Evolutionary conservation across 2,797 vertebrate genomes (phyloP).

Genomic region (Pipistrellus kuhlii): DNA sequence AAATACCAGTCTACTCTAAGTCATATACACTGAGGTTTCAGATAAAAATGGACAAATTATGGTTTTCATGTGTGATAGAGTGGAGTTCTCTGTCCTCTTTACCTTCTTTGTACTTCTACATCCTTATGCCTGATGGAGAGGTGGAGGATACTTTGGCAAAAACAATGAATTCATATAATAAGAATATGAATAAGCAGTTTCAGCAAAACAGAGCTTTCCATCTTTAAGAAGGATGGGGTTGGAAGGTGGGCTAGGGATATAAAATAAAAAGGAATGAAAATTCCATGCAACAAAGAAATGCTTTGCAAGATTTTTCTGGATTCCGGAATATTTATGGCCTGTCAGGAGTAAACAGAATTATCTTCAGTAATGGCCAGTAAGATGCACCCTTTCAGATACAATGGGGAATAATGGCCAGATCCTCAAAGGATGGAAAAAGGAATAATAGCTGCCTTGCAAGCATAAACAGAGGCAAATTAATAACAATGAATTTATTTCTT

Average conservation of each 20-base stretch:
- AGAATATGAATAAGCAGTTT: background rate
- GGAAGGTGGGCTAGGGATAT: background rate
- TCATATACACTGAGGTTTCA: background rate
- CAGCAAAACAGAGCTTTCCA: background rate
- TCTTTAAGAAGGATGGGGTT: background rate
- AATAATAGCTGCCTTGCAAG: background rate
- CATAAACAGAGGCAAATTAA: conserved; percentile 24
- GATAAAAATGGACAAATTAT: background rate
- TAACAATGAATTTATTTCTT: conserved; percentile 17
- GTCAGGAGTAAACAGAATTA: background rate
- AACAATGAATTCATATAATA: background rate
- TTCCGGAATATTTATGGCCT: background rate
- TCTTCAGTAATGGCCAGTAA: background rate
- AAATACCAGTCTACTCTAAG: background rate
- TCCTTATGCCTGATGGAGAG: background rate
- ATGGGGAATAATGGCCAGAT: background rate
- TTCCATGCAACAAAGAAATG: background rate
- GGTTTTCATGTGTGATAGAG: background rate
- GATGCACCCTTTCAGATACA: background rate
- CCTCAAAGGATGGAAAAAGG: background rate
- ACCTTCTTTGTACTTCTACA: background rate
- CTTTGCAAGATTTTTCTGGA: background rate
- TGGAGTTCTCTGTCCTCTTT: background rate
- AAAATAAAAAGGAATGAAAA: background rate
- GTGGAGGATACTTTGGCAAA: background rate